phyloP scores from a whole-genome alignment of 2,113 vertebrate species.

The Polypterus senegalus region DNA sequence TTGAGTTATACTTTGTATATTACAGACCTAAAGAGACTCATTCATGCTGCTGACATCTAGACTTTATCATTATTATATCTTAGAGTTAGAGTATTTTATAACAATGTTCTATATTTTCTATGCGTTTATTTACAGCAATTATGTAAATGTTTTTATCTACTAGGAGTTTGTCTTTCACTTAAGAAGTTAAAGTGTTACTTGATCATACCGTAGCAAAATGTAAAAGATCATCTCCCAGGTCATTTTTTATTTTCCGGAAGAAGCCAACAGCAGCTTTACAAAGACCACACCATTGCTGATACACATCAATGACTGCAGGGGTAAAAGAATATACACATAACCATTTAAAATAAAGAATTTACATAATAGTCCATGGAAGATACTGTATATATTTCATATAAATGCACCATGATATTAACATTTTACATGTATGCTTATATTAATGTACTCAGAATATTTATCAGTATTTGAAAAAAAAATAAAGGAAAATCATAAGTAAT shows the following conservation, averaged over 20 bases:
- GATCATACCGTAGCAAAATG: constrained; percentile 77
- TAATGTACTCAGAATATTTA: neutral
- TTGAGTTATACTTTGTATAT: too few species aligned
- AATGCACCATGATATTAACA: neutral
- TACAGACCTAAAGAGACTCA: too few species aligned
- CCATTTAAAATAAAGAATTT: neutral
- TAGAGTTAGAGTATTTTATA: too few species aligned
- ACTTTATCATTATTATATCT: too few species aligned
- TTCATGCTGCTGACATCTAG: too few species aligned
- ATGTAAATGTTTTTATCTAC: too few species aligned
- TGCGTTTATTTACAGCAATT: too few species aligned
- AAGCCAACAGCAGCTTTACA: constrained; percentile 74
- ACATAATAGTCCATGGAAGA: neutral
- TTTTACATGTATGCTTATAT: neutral
- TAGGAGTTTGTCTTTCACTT: neutral
- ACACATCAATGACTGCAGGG: constrained; percentile 69
- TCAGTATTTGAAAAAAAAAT: constrained; percentile 4
- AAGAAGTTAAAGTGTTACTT: neutral
- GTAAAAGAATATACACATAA: constrained; percentile 7
- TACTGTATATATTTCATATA: neutral
- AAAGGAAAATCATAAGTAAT: neutral
- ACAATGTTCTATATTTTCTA: too few species aligned
- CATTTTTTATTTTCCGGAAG: constrained; percentile 78
- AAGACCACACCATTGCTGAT: constrained; percentile 90
- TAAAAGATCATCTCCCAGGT: constrained; percentile 63